These are phyloP conservation scores for Virgularia gustaviana DNA, from an alignment of 92 coral and sea anemone species.

Conservation along the genomic window DNA sequence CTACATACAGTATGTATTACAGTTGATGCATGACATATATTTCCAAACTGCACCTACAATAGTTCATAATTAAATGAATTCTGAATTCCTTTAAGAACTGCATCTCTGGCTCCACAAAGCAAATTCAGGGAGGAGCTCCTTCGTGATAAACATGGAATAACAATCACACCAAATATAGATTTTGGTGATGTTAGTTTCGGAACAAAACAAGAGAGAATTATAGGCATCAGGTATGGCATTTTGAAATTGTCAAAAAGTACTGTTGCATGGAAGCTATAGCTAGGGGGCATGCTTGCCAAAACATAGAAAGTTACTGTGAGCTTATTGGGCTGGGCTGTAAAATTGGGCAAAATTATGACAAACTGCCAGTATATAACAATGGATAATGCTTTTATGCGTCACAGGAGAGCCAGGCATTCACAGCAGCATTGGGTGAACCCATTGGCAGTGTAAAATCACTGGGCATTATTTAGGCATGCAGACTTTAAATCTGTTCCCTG, in stretches of 20 bases:
- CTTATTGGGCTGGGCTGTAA: background rate
- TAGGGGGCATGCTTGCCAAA: background rate
- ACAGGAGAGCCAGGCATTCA: too few species aligned
- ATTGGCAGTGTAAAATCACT: too few species aligned
- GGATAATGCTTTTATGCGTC: too few species aligned
- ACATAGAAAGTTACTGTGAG: background rate
- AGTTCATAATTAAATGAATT: background rate
- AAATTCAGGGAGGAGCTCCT: slow-evolving; percentile 66
- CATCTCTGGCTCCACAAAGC: background rate
- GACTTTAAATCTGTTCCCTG: too few species aligned
- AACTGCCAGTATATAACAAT: too few species aligned
- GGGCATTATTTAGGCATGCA: too few species aligned
- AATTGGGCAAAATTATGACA: too few species aligned
- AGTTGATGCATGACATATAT: too few species aligned
- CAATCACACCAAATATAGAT: slow-evolving; percentile 57
- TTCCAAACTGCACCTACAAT: too few species aligned
- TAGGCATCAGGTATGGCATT: slow-evolving; percentile 58
- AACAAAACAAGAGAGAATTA: slow-evolving; percentile 38
- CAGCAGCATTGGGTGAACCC: too few species aligned
- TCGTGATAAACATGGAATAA: slow-evolving; percentile 67
- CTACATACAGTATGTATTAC: too few species aligned
- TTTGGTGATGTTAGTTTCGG: slow-evolving; percentile 70
- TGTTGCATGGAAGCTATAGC: background rate
- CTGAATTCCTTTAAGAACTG: too few species aligned
- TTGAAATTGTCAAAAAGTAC: background rate